Percentiles rank a stretch among this genome's conserved stretches.
These are phyloP conservation scores for Didymodactylos carnosus DNA, from an alignment of 2,888 invertebrate species.

Conservation along the genomic window DNA sequence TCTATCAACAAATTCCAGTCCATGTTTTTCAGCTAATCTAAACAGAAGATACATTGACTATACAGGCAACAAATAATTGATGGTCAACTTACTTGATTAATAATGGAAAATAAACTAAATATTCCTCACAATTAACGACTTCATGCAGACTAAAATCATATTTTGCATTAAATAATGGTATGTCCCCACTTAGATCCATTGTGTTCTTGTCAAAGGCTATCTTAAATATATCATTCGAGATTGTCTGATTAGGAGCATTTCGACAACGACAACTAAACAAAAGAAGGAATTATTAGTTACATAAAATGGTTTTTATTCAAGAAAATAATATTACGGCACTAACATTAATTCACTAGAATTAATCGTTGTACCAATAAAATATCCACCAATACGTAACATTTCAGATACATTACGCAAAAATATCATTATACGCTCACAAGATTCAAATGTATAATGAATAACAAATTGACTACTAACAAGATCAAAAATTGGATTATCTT, in stretches of 20 bases:
- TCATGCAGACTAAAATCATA: constrained; percentile 86
- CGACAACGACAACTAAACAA: constrained; percentile 4
- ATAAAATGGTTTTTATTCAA: constrained; percentile 2
- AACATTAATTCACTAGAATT: constrained; percentile 44
- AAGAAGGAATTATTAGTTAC: not conserved
- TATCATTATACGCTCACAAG: constrained; percentile 53
- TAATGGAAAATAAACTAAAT: constrained; percentile 75
- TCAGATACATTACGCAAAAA: constrained; percentile 82
- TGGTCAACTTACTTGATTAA: constrained; percentile 40
- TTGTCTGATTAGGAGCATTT: constrained; percentile 17
- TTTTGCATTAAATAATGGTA: constrained; percentile 74
- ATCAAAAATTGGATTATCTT: constrained; percentile 44
- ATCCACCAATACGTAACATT: constrained; percentile 67
- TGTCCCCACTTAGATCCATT: constrained; percentile 20
- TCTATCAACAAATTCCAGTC: not conserved
- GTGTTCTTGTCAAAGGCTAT: too few species aligned
- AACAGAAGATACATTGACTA: too few species aligned
- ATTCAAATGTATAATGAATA: constrained; percentile 56
- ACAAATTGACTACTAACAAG: constrained; percentile 92
- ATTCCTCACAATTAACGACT: constrained; percentile 94
- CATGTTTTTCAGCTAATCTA: not conserved
- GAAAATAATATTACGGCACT: constrained; percentile 15
- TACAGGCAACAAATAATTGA: too few species aligned
- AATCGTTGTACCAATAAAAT: constrained; percentile 86
- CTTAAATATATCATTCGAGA: constrained; percentile 39